phyloP scores from a whole-genome alignment of 2,797 vertebrate species.

The Tragelaphus eurycerus region DNA sequence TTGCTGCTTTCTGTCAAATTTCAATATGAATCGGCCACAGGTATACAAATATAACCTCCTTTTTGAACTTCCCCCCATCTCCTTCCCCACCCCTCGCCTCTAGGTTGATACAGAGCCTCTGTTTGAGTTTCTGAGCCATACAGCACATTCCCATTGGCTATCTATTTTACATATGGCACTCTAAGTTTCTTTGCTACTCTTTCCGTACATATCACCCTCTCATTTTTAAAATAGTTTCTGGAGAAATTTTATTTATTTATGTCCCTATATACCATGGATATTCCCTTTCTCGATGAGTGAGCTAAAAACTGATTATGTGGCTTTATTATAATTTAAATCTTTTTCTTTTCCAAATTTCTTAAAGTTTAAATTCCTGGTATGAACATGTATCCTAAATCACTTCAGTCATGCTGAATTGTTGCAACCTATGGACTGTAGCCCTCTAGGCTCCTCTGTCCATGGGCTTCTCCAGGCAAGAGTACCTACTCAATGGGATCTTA shows the following conservation, averaged over 20 bases:
- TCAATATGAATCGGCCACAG: not conserved
- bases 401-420: not conserved
- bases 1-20: not conserved
- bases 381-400: not conserved
- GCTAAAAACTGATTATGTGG: not conserved
- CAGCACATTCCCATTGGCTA: not conserved
- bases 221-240: not conserved
- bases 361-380: not conserved
- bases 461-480: not conserved
- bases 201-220: not conserved
- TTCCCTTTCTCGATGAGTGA: not conserved
- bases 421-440: not conserved
- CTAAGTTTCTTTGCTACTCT: not conserved
- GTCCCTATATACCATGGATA: not conserved
- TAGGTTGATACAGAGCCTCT: not conserved
- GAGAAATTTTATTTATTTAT: not conserved
- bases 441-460: not conserved
- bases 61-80: not conserved
- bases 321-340: not conserved
- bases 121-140: not conserved
- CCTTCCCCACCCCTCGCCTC: not conserved
- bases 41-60: not conserved
- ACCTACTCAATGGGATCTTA: not conserved
- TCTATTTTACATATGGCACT: not conserved
- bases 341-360: not conserved